These are phyloP conservation scores for Synanthedon tipuliformis DNA, from an alignment of 2,888 invertebrate species.

Conservation along the genomic window DNA sequence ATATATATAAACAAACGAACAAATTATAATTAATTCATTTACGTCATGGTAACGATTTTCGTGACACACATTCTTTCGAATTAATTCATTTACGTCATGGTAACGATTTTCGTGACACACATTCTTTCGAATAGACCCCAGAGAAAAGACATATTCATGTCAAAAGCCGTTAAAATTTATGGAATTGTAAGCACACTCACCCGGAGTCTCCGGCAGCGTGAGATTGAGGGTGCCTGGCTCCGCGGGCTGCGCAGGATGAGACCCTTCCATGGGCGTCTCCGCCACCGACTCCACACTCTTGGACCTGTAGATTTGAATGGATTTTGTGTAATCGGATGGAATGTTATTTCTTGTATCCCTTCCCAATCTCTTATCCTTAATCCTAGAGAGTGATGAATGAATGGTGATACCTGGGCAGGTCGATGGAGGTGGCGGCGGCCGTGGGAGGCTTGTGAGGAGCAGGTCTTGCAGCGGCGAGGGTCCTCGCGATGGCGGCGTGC, in stretches of 20 bases:
- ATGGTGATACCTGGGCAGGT: conserved; percentile 21
- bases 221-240: conserved; percentile 93
- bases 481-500: conserved; percentile 87
- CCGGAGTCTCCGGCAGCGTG: conserved; percentile 91
- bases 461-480: conserved; percentile 52
- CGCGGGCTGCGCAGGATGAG: conserved; percentile 85
- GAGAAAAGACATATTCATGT: no score
- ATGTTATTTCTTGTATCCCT: no score
- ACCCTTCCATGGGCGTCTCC: conserved; percentile 83
- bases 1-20: no score
- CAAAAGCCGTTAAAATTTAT: background rate
- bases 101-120: no score
- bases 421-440: conserved; percentile 1
- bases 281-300: conserved; percentile 69
- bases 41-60: no score
- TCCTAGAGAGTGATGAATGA: background rate
- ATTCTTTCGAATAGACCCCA: no score
- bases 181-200: conserved; percentile 30
- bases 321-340: no score
- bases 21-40: no score
- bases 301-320: conserved; percentile 21
- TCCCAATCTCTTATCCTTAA: no score
- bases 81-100: no score
- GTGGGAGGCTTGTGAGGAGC: conserved; percentile 18
- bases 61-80: no score